These are phyloP conservation scores for Subanguina moxae DNA, from an alignment of 1,140 invertebrate genomes.

Conservation along the genomic window DNA sequence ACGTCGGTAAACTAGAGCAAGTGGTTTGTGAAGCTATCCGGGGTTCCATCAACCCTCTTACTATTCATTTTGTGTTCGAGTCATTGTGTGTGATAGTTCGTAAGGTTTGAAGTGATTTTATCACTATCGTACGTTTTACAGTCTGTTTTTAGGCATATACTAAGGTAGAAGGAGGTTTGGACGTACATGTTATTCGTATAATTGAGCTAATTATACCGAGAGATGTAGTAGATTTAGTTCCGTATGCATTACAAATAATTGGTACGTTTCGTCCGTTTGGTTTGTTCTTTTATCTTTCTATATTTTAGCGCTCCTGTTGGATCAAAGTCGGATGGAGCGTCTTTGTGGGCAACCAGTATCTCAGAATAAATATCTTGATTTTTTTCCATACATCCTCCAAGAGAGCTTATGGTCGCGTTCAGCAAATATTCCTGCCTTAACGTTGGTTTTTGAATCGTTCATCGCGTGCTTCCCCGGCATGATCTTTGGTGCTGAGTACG, in stretches of 20 bases:
- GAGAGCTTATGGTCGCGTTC: conserved; percentile 85
- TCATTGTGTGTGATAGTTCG: conserved; percentile 60
- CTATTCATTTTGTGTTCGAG: conserved; percentile 64
- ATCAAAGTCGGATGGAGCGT: conserved; percentile 67
- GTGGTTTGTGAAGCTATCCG: conserved; percentile 43
- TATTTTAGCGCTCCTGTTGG: conserved; percentile 73
- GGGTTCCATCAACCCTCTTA: conserved; percentile 63
- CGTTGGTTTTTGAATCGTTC: conserved; percentile 79
- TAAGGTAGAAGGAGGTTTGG: conserved; percentile 18
- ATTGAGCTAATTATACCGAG: conserved; percentile 34
- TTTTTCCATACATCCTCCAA: conserved; percentile 80
- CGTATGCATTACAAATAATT: conserved; percentile 93
- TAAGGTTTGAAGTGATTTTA: conserved; percentile 31
- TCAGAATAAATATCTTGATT: conserved; percentile 74
- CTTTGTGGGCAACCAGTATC: conserved; percentile 60
- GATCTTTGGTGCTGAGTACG: conserved; percentile 38
- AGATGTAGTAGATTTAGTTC: conserved; percentile 75
- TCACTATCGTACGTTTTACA: conserved; percentile 6
- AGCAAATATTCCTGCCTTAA: conserved; percentile 84
- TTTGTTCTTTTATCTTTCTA: neutral
- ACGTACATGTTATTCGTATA: conserved; percentile 32
- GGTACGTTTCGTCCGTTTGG: too few species aligned
- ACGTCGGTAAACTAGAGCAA: conserved; percentile 21
- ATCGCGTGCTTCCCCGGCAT: conserved; percentile 61
- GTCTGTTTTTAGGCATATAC: conserved; percentile 31